phyloP scores from a whole-genome alignment of 2,797 vertebrate genomes.

The Coracias cyanogaster region DNA sequence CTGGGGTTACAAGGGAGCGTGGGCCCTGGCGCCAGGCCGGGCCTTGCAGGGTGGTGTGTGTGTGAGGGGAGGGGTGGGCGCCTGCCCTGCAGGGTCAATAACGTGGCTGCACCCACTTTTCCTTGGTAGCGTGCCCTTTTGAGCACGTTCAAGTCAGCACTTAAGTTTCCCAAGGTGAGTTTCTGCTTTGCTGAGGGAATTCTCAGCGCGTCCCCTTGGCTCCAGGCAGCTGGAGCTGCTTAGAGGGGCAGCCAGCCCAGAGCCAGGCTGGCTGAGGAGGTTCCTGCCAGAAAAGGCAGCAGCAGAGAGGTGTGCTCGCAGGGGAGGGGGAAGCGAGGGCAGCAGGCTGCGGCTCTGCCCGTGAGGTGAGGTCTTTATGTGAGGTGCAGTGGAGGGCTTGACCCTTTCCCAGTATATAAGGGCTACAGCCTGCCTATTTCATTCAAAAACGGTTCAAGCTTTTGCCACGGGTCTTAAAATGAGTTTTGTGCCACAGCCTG shows the following conservation, averaged over 20 bases:
- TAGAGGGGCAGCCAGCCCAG: accelerated
- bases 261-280: no score
- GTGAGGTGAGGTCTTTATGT: neutral
- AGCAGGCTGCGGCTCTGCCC: accelerated
- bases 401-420: neutral
- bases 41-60: neutral
- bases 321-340: no score
- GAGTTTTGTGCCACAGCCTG: neutral
- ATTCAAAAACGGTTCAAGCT: accelerated
- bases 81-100: no score
- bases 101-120: neutral
- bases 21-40: accelerated
- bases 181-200: neutral
- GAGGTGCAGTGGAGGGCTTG: neutral
- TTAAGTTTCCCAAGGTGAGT: neutral
- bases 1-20: accelerated
- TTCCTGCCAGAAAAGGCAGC: neutral
- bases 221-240: neutral
- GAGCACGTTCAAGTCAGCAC: neutral
- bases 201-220: accelerated
- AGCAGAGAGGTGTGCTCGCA: accelerated
- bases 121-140: neutral
- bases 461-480: neutral
- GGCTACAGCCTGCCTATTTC: neutral
- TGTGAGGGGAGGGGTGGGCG: neutral